Evolutionary conservation across 2,888 invertebrate species (phyloP), one percentile per base, ranked within the genome.

Genomic region (Ommatoiulus sabulosus): DNA sequence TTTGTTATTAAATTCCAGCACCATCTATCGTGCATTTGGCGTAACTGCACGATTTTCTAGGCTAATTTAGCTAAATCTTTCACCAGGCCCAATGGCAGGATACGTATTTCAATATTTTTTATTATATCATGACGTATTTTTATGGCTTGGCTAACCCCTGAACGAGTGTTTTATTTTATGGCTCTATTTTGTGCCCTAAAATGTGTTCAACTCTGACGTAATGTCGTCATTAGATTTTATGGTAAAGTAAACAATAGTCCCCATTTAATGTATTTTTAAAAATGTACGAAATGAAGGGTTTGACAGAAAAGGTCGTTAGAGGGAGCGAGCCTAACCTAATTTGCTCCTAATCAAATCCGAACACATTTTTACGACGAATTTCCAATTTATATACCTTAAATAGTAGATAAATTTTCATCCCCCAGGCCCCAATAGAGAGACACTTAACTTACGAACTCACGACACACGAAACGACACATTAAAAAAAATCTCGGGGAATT

Each of bases 371-470:
- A 20, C 20, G 8, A 20, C 20, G 63, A 63, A 63, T 63, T 63
- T 63, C 63, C 63, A 63, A 63, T 63, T 63, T 63, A 63, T 63
- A 63, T 63, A 63, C 63, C 63, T 63, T 63, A 63, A 63, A 63
- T 20, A 63, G 63, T 20, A 20, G 20, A 63, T 63, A 63, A 63
- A 63, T 63, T 63, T 63, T 20, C 63, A 20, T 10, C 63, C 20
- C 63, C 63, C 8, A 20, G 63, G 63, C 63, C 0, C 63, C 63
- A 1, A 63, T 63, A 63, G 20, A 10, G 20, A 20, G 63, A n/a
- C 63, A 63, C n/a, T 63, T 63, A 63, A 63, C 63, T 63, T 5
- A 15, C 10, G 20, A 63, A 63, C 15, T 63, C 63, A 1, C 5
- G 20, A 63, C 63, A 5, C 63, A n/a, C 63, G 20, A 63, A 20